These are phyloP conservation scores for Axinella damicornis DNA, from an alignment of 37 sponge, comb jelly and placozoan genomes.

Conservation along the genomic window DNA sequence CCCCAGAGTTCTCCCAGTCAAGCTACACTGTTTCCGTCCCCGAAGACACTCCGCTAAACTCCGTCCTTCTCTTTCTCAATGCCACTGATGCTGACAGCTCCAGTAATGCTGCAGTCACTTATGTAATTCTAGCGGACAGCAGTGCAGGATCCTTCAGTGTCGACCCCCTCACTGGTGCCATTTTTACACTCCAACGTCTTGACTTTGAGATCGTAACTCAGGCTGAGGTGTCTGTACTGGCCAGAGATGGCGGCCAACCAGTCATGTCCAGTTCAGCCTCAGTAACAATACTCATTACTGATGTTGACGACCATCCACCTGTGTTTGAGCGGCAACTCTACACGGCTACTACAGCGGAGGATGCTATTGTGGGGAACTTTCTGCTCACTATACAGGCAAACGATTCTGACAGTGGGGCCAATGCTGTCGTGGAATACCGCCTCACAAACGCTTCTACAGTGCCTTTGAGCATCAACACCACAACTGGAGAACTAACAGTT, in stretches of 20 bases:
- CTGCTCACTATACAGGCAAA: constrained; percentile 48
- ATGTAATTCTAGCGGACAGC: constrained; percentile 21
- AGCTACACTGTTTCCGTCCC: constrained; percentile 12
- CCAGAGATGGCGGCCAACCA: constrained; percentile 59
- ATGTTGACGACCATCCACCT: constrained; percentile 42
- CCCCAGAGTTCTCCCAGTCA: constrained; percentile 25
- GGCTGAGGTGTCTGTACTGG: constrained; percentile 17
- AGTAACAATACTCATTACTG: constrained; percentile 21
- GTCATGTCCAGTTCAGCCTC: background rate
- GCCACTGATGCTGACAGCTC: constrained; percentile 71
- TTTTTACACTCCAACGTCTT: constrained; percentile 31
- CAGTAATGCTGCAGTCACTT: constrained; percentile 55
- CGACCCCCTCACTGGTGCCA: constrained; percentile 43
- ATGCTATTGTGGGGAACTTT: constrained; percentile 2
- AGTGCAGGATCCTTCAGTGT: constrained; percentile 21
- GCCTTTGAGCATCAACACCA: constrained; percentile 45
- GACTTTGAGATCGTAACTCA: constrained; percentile 43
- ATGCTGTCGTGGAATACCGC: constrained; percentile 39
- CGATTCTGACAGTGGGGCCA: constrained; percentile 58
- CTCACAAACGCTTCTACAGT: constrained; percentile 4
- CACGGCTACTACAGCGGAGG: background rate
- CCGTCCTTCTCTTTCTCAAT: constrained; percentile 24
- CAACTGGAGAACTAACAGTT: constrained; percentile 37
- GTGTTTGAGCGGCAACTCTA: constrained; percentile 15
- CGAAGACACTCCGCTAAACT: constrained; percentile 27